A percentile compares a stretch with the other conserved stretches of the same genome.
These are phyloP conservation scores for Pelobates fuscus DNA, from an alignment of 2,113 vertebrate genomes.

Conservation along the genomic window DNA sequence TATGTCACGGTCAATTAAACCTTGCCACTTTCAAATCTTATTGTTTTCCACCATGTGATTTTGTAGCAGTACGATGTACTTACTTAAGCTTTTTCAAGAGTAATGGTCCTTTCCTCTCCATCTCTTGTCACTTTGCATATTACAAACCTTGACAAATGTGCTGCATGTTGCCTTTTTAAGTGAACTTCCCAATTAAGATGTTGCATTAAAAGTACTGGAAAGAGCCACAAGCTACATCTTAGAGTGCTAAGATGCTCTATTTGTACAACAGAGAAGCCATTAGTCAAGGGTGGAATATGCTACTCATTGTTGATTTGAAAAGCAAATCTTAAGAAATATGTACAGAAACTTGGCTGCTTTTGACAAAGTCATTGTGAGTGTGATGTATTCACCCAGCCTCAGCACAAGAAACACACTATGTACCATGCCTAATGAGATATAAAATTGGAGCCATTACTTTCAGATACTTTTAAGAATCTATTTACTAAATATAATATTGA, in stretches of 20 bases:
- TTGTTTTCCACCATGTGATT: not conserved
- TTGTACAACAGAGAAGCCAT: slow-evolving; percentile 20
- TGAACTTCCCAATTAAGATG: slow-evolving; percentile 40
- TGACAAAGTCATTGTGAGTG: slow-evolving; percentile 27
- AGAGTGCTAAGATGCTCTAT: slow-evolving; percentile 6
- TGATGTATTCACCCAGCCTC: too few species aligned
- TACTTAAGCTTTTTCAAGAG: slow-evolving; percentile 20
- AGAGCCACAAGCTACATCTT: slow-evolving; percentile 13
- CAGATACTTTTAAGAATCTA: too few species aligned
- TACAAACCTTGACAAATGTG: slow-evolving; percentile 42
- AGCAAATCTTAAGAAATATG: slow-evolving; percentile 32
- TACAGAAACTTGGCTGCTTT: slow-evolving; percentile 32
- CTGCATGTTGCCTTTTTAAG: slow-evolving; percentile 29
- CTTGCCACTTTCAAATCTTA: not conserved
- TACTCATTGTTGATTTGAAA: slow-evolving; percentile 43
- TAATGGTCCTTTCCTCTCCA: slow-evolving; percentile 30
- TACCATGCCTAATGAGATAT: too few species aligned
- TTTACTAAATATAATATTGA: too few species aligned
- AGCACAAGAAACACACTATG: too few species aligned
- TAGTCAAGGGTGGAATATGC: slow-evolving; percentile 38
- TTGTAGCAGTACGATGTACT: slow-evolving; percentile 9
- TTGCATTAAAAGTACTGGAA: slow-evolving; percentile 43
- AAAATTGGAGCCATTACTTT: too few species aligned
- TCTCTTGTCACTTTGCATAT: slow-evolving; percentile 45
- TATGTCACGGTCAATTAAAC: not conserved